Percentiles rank a stretch among this genome's conserved stretches.
Conservation (phyloP, 2,113 vertebrate species). For the Gadus chalcogrammus region DNA sequence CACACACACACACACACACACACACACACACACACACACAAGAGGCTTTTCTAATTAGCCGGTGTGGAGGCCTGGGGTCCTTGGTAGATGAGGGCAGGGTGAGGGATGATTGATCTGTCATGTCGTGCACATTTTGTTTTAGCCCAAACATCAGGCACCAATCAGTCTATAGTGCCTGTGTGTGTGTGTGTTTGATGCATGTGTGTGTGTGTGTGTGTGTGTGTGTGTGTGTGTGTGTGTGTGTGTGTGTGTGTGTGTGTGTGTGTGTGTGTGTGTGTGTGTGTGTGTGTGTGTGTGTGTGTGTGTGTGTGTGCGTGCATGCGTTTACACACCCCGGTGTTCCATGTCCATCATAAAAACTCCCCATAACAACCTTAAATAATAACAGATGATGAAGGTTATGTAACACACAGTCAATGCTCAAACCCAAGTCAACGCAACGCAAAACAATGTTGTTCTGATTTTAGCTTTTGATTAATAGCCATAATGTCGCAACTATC, state of each 20-base stretch:
- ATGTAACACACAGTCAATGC: not conserved
- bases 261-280: constrained; percentile 5
- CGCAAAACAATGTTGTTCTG: no score
- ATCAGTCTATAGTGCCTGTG: constrained; percentile 44
- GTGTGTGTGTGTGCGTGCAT: not conserved
- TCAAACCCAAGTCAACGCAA: no score
- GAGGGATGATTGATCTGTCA: constrained; percentile 30
- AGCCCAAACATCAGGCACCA: constrained; percentile 41
- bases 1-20: constrained; percentile 17
- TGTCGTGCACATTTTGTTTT: constrained; percentile 30
- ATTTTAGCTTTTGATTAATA: no score
- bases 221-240: not conserved
- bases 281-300: not conserved
- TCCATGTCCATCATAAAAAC: no score
- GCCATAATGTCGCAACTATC: no score
- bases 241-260: not conserved
- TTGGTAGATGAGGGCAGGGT: constrained; percentile 28
- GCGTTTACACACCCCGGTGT: not conserved
- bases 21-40: constrained; percentile 5
- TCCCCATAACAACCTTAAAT: not conserved
- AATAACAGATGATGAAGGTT: not conserved
- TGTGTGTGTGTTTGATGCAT: not conserved
- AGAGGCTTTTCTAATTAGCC: constrained; percentile 54
- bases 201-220: constrained; percentile 19
- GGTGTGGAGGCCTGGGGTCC: constrained; percentile 26